phyloP scores from a whole-genome alignment of 2,113 vertebrate species.

The Planiliza haematocheilus region DNA sequence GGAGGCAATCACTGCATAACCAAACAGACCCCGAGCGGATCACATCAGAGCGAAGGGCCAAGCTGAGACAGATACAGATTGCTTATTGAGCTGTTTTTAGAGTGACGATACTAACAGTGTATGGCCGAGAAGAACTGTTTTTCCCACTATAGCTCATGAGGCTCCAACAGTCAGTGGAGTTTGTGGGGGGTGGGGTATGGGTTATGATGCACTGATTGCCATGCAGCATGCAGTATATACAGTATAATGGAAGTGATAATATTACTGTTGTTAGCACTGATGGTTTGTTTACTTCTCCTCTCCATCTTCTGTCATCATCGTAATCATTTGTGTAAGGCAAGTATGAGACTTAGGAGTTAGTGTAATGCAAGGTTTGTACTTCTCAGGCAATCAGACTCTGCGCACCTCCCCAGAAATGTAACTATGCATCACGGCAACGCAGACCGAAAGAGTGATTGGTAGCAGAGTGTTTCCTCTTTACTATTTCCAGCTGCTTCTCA shows the following conservation, averaged over 20 bases:
- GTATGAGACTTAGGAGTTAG: too few species aligned
- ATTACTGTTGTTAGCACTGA: neutral
- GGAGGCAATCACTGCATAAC: constrained; percentile 75
- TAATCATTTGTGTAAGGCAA: too few species aligned
- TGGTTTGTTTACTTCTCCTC: too few species aligned
- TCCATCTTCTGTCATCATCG: too few species aligned
- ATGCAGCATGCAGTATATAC: neutral
- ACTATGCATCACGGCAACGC: too few species aligned
- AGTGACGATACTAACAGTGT: constrained; percentile 60
- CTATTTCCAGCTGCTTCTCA: too few species aligned
- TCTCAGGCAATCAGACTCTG: too few species aligned
- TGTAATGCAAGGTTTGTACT: too few species aligned
- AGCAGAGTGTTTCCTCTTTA: too few species aligned
- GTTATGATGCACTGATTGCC: constrained; percentile 1
- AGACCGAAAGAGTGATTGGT: too few species aligned
- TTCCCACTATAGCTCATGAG: constrained; percentile 21
- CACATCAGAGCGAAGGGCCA: constrained; percentile 69
- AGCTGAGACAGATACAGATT: constrained; percentile 66
- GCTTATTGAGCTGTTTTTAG: constrained; percentile 74
- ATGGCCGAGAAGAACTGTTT: constrained; percentile 18
- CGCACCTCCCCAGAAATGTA: too few species aligned
- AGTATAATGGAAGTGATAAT: neutral
- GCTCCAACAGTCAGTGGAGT: constrained; percentile 12
- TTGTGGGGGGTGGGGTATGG: neutral
- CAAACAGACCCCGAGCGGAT: constrained; percentile 70